Evolutionary conservation across 2,888 invertebrate genomes (phyloP).

Genomic region (Hypercompe scribonia): DNA sequence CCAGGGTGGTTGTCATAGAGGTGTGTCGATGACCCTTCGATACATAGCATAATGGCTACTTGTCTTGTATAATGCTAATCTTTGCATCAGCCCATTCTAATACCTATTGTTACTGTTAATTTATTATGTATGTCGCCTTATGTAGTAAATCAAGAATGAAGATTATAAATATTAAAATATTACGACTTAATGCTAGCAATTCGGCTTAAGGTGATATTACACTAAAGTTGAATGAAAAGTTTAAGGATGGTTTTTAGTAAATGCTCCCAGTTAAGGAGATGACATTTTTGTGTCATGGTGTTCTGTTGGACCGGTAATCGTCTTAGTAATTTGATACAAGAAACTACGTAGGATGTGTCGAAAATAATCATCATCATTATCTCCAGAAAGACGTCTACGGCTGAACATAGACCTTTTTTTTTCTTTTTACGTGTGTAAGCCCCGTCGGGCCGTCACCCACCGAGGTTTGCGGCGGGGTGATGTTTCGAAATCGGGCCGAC

Average conservation of each 20-base stretch:
- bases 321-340: too few species aligned
- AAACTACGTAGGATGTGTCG: too few species aligned
- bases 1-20: conserved; percentile 46
- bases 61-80: conserved; percentile 41
- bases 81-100: conserved; percentile 45
- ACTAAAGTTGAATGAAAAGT: background rate
- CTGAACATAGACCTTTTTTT: too few species aligned
- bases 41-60: conserved; percentile 45
- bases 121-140: conserved; percentile 44
- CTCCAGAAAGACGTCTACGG: too few species aligned
- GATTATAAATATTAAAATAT: conserved; percentile 32
- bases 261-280: background rate
- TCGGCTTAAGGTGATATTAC: background rate
- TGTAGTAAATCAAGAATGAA: conserved; percentile 35
- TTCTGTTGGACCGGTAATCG: too few species aligned
- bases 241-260: background rate
- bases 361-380: too few species aligned
- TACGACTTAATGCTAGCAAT: background rate
- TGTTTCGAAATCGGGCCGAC: too few species aligned
- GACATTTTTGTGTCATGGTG: too few species aligned
- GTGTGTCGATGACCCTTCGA: conserved; percentile 57
- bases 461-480: too few species aligned
- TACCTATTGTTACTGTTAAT: conserved; percentile 39
- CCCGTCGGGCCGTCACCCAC: too few species aligned
- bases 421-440: too few species aligned